Evolutionary conservation across 2,888 invertebrate species (phyloP), one percentile per base, ranked within the genome.

Genomic region (Trichopria drosophilae): DNA sequence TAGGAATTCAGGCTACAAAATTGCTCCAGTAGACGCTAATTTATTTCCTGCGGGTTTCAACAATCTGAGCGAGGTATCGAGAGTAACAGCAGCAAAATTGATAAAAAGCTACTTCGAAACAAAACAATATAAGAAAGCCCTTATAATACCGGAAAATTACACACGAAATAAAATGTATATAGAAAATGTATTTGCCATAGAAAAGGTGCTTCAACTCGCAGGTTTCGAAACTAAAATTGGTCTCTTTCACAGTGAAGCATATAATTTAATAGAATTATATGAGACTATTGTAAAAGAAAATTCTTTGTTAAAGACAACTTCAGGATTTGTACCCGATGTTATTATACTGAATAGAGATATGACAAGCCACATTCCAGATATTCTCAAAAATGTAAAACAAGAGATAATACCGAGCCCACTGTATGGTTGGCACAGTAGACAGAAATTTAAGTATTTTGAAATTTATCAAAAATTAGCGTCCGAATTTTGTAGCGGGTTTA

Each of bases 21-120:
- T 46, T 46, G 46, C 46, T 32, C 46, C 46, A 46, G 46, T 46
- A 39, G 46, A 46, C 46, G 46, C 46, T 46, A 46, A 46, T 46
- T 46, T 46, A 46, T 46, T 46, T 46, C 46, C 46, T 46, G 46
- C 46, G 24, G 46, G 46, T 9, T 46, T 46, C 46, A 46, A 46
- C 12, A 46, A 46, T 13, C 12, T 46, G 39, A 39, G 46, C 39
- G 46, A 46, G 24, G 16, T 7, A 46, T 46, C 46, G 39, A 46
- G 46, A 46, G 12, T 39, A 31, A 39, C 12, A 13, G 46, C 46
- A 31, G 46, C 46, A 46, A 46, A 13, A 46, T 16, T 46, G n/a
- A 46, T 46, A 46, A 46, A 46, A 46, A 46, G 46, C n/a, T 46
- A 46, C n/a, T 46, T 46, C 39, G 10, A 46, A 46, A 46, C 6